A percentile compares a stretch with the other conserved stretches of the same genome.
These are phyloP conservation scores for Myocastor coypus DNA, from an alignment of 2,113 vertebrate species.

Conservation along the genomic window DNA sequence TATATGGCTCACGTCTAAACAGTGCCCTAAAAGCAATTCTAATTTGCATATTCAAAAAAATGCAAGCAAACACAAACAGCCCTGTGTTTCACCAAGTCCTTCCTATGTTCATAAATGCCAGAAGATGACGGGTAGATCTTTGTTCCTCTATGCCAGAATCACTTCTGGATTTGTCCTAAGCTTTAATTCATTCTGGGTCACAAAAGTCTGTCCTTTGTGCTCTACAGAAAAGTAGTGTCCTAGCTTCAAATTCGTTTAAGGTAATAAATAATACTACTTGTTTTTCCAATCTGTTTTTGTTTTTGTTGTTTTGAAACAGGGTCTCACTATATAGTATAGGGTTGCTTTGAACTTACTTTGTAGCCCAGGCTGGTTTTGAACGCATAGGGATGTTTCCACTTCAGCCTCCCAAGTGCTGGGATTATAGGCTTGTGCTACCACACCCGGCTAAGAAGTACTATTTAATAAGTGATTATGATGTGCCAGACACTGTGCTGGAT, in stretches of 20 bases:
- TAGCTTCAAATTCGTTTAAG: not conserved
- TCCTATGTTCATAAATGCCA: not conserved
- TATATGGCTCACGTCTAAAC: not conserved
- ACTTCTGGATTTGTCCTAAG: not conserved
- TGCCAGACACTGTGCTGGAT: not conserved
- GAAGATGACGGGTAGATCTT: not conserved
- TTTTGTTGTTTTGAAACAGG: not conserved
- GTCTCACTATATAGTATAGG: not conserved
- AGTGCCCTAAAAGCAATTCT: constrained; percentile 15
- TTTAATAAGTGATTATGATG: constrained; percentile 40
- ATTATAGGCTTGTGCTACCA: not conserved
- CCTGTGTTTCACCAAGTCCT: not conserved
- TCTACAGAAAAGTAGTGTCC: not conserved
- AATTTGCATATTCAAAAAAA: not conserved
- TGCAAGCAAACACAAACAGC: not conserved
- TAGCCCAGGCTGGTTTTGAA: not conserved
- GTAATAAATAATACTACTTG: not conserved
- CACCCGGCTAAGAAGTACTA: not conserved
- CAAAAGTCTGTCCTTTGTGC: not conserved
- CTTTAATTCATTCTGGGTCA: not conserved
- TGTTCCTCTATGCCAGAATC: not conserved
- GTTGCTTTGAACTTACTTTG: not conserved
- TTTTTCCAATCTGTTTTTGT: not conserved
- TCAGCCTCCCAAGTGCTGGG: not conserved
- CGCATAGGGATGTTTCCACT: not conserved